phyloP scores from a whole-genome alignment of 2,797 vertebrate genomes.

The Pelochelys cantorii region DNA sequence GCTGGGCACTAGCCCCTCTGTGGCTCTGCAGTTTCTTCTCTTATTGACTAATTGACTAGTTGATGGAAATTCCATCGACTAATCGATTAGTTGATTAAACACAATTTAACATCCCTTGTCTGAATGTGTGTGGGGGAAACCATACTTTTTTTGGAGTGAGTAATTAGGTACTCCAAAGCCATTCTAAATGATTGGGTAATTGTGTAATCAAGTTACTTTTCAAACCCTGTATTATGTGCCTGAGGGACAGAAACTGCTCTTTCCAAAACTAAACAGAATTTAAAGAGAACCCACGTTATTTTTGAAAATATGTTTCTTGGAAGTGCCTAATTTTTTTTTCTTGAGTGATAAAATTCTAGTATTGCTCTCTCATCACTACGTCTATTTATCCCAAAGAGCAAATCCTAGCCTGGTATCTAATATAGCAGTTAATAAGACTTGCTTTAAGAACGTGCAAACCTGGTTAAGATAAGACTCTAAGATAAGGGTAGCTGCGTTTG shows the following conservation, averaged over 20 bases:
- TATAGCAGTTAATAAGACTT: not conserved
- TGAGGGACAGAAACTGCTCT: slow-evolving; percentile 67
- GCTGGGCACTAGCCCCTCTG: too few species aligned
- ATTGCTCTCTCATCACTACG: slow-evolving; percentile 32
- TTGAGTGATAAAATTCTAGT: slow-evolving; percentile 27
- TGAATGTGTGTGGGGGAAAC: not conserved
- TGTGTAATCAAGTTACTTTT: slow-evolving; percentile 76
- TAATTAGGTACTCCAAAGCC: slow-evolving; percentile 71
- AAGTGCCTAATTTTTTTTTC: not conserved
- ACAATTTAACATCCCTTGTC: not conserved
- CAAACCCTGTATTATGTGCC: slow-evolving; percentile 65
- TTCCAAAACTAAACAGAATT: slow-evolving; percentile 48
- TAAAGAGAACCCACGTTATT: slow-evolving; percentile 5
- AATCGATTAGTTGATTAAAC: too few species aligned
- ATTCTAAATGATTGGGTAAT: slow-evolving; percentile 71
- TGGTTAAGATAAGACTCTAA: not conserved
- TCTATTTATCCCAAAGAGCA: fast-evolving
- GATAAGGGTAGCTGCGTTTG: too few species aligned
- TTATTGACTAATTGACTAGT: too few species aligned
- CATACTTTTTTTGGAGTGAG: slow-evolving; percentile 35
- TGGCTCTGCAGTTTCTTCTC: too few species aligned
- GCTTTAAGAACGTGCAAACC: not conserved
- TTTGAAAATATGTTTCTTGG: slow-evolving; percentile 20
- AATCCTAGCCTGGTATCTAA: fast-evolving
- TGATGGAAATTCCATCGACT: too few species aligned